Conservation (phyloP, 2,113 vertebrate genomes). For the Procapra przewalskii region DNA sequence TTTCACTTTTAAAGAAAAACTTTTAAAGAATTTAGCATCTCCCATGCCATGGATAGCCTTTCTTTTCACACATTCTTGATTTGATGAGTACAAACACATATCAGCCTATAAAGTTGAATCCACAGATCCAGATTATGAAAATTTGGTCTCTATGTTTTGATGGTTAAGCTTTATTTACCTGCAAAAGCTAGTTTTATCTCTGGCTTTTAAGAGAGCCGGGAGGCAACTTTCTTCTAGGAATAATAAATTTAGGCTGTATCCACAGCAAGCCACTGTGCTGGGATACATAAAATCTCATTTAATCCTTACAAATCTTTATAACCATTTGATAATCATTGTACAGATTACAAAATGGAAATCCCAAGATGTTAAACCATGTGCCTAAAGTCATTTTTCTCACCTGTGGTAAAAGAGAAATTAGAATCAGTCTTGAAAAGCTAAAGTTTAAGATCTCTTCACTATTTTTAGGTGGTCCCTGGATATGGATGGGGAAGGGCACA, state of each 20-base stretch:
- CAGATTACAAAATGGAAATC: neutral
- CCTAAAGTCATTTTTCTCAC: conserved; percentile 24
- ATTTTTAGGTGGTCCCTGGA: neutral
- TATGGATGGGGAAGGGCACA: neutral
- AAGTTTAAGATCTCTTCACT: neutral
- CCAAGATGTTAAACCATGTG: neutral
- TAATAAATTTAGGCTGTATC: neutral
- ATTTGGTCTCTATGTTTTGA: neutral
- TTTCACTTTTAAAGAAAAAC: neutral
- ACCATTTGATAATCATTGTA: neutral
- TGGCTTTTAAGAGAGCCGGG: neutral
- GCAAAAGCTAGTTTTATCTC: neutral
- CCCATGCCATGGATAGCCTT: neutral
- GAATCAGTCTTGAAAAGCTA: neutral
- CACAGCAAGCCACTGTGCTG: neutral
- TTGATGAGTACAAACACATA: neutral
- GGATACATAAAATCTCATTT: neutral
- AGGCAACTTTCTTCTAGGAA: neutral
- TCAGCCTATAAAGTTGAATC: neutral
- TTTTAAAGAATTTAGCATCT: neutral
- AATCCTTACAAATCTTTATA: neutral
- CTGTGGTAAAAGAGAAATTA: neutral
- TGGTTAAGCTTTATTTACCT: neutral
- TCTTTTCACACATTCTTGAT: neutral
- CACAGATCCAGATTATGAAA: neutral